Percentiles rank a stretch among this genome's conserved stretches.
Evolutionary conservation across 2,113 vertebrate genomes (phyloP).

Genomic region (Australoheros scitulus): DNA sequence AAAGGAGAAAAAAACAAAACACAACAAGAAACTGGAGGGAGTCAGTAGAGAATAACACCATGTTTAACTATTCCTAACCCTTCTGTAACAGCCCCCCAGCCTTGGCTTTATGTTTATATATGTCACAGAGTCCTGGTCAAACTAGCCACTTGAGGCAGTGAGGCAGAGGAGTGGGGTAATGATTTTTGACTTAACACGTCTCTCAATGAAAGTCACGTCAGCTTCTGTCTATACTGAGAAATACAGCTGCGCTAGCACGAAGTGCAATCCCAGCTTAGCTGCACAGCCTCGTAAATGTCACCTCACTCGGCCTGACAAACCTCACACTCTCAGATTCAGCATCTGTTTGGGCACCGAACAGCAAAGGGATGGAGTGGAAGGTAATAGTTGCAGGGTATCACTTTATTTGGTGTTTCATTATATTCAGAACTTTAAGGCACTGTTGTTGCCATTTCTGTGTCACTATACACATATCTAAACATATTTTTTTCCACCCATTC

Average conservation of each 20-base stretch:
- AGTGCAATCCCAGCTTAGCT: constrained; percentile 1
- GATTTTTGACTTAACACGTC: constrained; percentile 11
- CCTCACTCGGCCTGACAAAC: neutral
- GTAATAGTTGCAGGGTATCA: neutral
- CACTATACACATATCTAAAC: neutral
- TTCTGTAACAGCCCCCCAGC: neutral
- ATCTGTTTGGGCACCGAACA: constrained; percentile 15
- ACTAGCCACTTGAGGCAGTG: neutral
- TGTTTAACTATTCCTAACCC: neutral
- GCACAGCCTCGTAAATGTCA: constrained; percentile 12
- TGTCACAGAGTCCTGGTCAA: constrained; percentile 1
- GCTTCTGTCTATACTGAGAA: neutral
- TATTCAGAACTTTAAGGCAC: constrained; percentile 1
- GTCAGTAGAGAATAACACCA: constrained; percentile 58
- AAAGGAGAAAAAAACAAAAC: constrained; percentile 32
- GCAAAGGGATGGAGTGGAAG: neutral
- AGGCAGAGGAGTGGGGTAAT: neutral
- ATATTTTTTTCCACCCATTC: neutral
- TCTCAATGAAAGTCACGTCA: neutral
- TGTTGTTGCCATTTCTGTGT: neutral
- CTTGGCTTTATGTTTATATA: neutral
- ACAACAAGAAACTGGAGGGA: constrained; percentile 67
- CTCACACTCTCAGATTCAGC: neutral
- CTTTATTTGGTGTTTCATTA: neutral
- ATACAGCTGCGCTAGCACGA: constrained; percentile 42